Conservation (phyloP, 2,888 invertebrate species). For the Lasioglossum calceatum region DNA sequence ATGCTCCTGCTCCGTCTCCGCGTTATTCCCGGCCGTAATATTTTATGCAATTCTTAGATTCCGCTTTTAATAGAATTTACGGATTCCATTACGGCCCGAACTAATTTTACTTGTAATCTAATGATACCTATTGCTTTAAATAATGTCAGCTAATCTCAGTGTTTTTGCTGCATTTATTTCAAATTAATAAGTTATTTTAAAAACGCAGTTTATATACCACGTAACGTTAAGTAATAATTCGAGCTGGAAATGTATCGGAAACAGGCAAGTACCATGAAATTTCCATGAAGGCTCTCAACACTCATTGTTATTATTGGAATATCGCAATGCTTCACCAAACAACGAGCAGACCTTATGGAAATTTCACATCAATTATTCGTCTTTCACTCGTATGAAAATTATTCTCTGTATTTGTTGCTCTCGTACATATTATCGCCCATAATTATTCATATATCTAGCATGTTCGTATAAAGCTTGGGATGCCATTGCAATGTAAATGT, state of each 20-base stretch:
- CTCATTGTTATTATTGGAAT: not conserved
- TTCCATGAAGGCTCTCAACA: not conserved
- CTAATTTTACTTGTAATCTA: not conserved
- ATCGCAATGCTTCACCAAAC: not conserved
- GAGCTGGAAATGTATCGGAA: not conserved
- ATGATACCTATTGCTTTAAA: not conserved
- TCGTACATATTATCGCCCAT: not conserved
- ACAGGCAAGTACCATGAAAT: not conserved
- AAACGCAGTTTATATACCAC: not conserved
- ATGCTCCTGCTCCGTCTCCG: constrained; percentile 11
- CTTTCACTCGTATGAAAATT: not conserved
- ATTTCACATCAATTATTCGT: not conserved
- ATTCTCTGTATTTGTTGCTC: not conserved
- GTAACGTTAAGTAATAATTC: not conserved
- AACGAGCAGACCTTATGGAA: not conserved
- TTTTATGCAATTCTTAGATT: constrained; percentile 1
- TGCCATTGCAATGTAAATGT: not conserved
- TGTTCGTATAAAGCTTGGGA: not conserved
- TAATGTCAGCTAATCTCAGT: not conserved
- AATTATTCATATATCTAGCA: not conserved
- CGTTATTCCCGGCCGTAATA: not conserved
- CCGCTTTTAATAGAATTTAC: not conserved
- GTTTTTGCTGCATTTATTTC: not conserved
- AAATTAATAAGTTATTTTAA: not conserved
- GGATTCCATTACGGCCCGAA: not conserved